phyloP scores from a whole-genome alignment of 2,888 invertebrate species.

The Drosophila atripex region DNA sequence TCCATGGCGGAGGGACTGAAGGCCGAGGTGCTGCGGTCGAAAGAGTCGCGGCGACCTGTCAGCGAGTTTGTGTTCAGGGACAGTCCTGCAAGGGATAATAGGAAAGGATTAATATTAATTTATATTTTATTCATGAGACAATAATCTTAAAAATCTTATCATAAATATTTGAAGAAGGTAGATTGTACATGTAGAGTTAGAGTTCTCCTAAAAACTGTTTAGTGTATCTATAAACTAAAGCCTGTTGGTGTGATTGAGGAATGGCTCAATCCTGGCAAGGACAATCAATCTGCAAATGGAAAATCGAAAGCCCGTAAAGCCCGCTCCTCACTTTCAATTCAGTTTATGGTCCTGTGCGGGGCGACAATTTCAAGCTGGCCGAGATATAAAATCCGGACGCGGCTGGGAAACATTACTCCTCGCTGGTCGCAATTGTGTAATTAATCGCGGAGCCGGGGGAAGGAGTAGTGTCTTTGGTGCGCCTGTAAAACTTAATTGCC shows the following conservation, averaged over 20 bases:
- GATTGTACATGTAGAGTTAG: too few relatives aligned
- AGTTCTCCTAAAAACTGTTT: too few relatives aligned
- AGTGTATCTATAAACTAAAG: background rate
- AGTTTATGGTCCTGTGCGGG: conserved; percentile 17
- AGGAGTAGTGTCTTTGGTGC: conserved; percentile 32
- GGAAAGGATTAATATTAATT: background rate
- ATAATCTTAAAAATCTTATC: too few relatives aligned
- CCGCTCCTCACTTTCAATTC: conserved; percentile 20
- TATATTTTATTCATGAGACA: background rate
- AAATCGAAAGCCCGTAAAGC: conserved; percentile 21
- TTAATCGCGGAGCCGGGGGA: conserved; percentile 56
- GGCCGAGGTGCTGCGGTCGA: conserved; percentile 90
- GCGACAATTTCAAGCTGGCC: conserved; percentile 11
- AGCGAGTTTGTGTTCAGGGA: conserved; percentile 87
- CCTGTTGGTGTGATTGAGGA: too few relatives aligned
- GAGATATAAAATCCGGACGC: conserved; percentile 12
- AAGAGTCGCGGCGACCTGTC: conserved; percentile 90
- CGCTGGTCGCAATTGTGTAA: conserved; percentile 43
- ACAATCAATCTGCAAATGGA: conserved; percentile 30
- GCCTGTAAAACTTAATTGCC: conserved; percentile 75
- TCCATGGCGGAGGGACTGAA: conserved; percentile 91
- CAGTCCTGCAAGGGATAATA: conserved; percentile 84
- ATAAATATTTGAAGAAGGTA: too few relatives aligned
- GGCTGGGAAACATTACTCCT: conserved; percentile 21
- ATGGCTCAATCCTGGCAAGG: background rate